Evolutionary conservation across 2,797 vertebrate genomes (phyloP).

Genomic region (Eupleurogrammus muticus): DNA sequence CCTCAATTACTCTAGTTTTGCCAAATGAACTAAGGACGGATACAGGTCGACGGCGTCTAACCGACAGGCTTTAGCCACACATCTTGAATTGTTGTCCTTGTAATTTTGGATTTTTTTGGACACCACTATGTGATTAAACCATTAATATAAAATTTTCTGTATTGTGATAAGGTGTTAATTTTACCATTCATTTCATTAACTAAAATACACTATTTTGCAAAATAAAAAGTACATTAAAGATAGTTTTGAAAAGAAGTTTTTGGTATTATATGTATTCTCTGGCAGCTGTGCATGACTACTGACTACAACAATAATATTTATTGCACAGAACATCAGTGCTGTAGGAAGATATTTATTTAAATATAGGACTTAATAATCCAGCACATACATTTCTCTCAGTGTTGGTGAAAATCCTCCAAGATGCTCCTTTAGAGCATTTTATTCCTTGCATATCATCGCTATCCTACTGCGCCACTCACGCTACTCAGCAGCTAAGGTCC

Average conservation of each 20-base stretch:
- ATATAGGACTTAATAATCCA: background rate
- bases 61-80: conserved; percentile 23
- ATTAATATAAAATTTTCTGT: background rate
- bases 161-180: background rate
- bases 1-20: conserved; percentile 54
- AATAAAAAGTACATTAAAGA: too few relatives aligned
- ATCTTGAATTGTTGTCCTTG: conserved; percentile 20
- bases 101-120: conserved; percentile 13
- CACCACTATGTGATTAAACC: conserved; percentile 20
- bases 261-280: background rate
- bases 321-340: background rate
- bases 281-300: background rate
- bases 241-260: background rate
- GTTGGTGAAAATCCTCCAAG: conserved; percentile 8
- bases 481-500: conserved; percentile 38
- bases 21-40: conserved; percentile 28
- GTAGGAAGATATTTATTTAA: background rate
- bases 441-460: conserved; percentile 27
- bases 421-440: conserved; percentile 21
- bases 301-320: background rate
- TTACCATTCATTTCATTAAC: background rate
- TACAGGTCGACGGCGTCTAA: conserved; percentile 27
- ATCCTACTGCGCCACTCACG: conserved; percentile 45
- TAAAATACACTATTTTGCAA: background rate
- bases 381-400: background rate